Evolutionary conservation across 2,888 invertebrate genomes (phyloP), one percentile per base, ranked within the genome.

Genomic region (Hemaris fuciformis): DNA sequence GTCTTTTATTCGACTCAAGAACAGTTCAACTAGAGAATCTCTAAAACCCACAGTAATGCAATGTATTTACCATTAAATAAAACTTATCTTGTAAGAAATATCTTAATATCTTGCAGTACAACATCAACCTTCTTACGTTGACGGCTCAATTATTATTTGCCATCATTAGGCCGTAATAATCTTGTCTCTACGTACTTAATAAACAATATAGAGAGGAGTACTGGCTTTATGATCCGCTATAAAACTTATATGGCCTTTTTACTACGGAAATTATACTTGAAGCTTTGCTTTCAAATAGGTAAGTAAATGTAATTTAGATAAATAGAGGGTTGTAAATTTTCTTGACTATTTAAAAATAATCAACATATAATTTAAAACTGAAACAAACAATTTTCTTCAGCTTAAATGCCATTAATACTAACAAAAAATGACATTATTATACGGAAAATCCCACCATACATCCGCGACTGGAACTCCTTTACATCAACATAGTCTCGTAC

Each of bases 121-220:
- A 10, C 53, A 31, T 4, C 2, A 1, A 5, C 31, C 27, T 53
- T 25, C 15, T 23, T 25, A 60, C 53, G 46, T 59, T 63, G 63
- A 63, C 62, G 57, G 65, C 66, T 67, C 69, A 71, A 71, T 68
- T 71, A 69, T 57, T 53, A 60, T 59, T 53, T 46, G 63, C 64
- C 61, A 62, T 67, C 65, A 68, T 67, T 64, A 64, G 66, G 64
- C 63, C 59, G 58, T 68, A 69, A 70, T 70, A 64, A 70, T 65
- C 64, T 64, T 67, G 71, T 71, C 67, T 62, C 48, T 64, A 64
- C 66, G 65, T 66, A 69, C 67, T 71, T 64, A 66, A 71, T 65
- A 65, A 65, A 58, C 31, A 53, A 53, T 64, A 62, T 66, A 63
- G 63, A 63, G 18, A 10, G 31, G 18, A 25, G 13, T 23, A n/a